A percentile compares a stretch with the other conserved stretches of the same genome.
Evolutionary conservation across 2,888 invertebrate species (phyloP).

Genomic region (Ophioninae sp.): DNA sequence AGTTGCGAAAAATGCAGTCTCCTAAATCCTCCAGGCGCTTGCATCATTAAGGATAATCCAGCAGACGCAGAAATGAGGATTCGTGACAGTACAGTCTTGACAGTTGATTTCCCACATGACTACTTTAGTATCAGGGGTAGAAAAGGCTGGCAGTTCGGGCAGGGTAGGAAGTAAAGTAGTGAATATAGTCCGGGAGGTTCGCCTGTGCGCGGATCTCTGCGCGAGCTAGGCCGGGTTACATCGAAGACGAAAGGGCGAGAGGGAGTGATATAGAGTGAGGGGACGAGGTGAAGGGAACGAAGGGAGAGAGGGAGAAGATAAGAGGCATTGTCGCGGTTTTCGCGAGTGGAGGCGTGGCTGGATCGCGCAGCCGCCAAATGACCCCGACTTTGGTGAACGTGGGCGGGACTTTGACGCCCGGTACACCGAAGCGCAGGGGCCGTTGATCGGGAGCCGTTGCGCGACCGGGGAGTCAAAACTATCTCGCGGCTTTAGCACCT

Average conservation of each 20-base stretch:
- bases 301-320: conserved; percentile 37
- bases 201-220: conserved; percentile 41
- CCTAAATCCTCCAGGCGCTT: not conserved
- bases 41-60: not conserved
- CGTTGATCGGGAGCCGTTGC: conserved; percentile 71
- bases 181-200: conserved; percentile 27
- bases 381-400: conserved; percentile 65
- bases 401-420: conserved; percentile 74
- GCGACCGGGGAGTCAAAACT: conserved; percentile 70
- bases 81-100: conserved; percentile 6
- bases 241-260: conserved; percentile 16
- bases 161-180: conserved; percentile 2
- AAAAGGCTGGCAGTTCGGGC: not conserved
- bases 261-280: not conserved
- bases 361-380: conserved; percentile 76
- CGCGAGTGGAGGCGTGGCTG: conserved; percentile 70
- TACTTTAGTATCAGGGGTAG: conserved; percentile 22
- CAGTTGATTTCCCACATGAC: conserved; percentile 34
- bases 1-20: not conserved
- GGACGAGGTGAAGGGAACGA: not conserved
- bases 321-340: conserved; percentile 38
- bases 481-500: conserved; percentile 63
- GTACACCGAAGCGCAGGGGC: conserved; percentile 70
- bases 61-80: not conserved
- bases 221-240: conserved; percentile 4